Evolutionary conservation across 2,113 vertebrate species (phyloP).

Genomic region (Apodemus speciosus): DNA sequence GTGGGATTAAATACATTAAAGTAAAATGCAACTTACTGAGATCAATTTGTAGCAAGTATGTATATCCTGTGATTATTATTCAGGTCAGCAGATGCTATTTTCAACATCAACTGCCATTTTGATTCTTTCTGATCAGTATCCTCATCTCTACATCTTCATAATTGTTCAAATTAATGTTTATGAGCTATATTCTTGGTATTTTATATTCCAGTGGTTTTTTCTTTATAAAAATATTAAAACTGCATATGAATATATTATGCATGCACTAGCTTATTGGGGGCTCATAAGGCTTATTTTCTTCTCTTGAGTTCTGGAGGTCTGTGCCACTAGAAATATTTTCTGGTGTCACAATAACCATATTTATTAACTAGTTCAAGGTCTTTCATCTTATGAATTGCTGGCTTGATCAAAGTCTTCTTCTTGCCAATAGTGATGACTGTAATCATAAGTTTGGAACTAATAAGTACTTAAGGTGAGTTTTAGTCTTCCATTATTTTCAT

Average conservation of each 20-base stretch:
- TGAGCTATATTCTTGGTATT: not conserved
- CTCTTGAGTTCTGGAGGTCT: not conserved
- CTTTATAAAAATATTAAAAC: not conserved
- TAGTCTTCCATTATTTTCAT: not conserved
- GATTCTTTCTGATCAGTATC: not conserved
- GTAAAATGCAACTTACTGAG: not conserved
- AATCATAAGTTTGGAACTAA: slow-evolving; percentile 17
- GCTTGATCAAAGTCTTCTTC: not conserved
- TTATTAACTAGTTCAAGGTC: not conserved
- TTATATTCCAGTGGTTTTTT: not conserved
- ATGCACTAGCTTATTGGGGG: not conserved
- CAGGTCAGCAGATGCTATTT: not conserved
- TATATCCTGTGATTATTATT: not conserved
- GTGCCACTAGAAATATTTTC: not conserved
- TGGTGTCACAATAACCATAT: too few species aligned
- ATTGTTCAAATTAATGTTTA: not conserved
- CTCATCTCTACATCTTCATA: not conserved
- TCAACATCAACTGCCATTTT: not conserved
- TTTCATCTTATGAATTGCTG: not conserved
- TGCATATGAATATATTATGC: too few species aligned
- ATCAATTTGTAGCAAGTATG: not conserved
- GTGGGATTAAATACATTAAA: not conserved
- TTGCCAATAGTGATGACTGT: not conserved
- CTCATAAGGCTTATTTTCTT: not conserved
- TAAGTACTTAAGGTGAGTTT: not conserved